phyloP scores from a whole-genome alignment of 2,113 vertebrate species.

The Merops nubicus region DNA sequence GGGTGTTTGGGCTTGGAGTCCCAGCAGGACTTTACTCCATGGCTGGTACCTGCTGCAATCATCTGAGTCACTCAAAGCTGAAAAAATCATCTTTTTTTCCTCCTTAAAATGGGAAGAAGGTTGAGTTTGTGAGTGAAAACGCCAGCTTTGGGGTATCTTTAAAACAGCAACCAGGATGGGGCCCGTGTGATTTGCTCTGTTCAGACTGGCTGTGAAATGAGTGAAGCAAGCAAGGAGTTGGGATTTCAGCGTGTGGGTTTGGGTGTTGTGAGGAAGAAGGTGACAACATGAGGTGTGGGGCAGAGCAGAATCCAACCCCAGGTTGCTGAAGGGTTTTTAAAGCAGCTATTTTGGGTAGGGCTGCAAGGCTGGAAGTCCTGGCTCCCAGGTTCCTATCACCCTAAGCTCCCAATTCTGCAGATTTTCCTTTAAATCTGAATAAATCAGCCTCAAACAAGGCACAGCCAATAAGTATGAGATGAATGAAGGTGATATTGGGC shows the following conservation, averaged over 20 bases:
- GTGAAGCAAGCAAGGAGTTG: background rate
- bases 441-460: background rate
- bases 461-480: background rate
- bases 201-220: background rate
- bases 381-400: background rate
- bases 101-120: background rate
- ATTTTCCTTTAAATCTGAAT: background rate
- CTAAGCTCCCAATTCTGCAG: background rate
- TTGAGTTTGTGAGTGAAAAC: background rate
- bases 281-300: background rate
- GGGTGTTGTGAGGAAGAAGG: background rate
- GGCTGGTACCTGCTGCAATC: background rate
- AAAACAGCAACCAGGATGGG: background rate
- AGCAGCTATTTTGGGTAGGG: background rate
- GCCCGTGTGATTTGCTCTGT: rapidly evolving
- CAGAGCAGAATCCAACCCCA: background rate
- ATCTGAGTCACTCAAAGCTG: background rate
- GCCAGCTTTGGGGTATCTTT: background rate
- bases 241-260: rapidly evolving
- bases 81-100: too few species aligned
- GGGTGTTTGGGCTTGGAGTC: background rate
- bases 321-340: background rate
- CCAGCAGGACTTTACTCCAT: background rate
- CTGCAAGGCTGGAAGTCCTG: background rate
- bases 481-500: background rate